Evolutionary conservation across 2,888 invertebrate species (phyloP).

Genomic region (Aradus depressus): DNA sequence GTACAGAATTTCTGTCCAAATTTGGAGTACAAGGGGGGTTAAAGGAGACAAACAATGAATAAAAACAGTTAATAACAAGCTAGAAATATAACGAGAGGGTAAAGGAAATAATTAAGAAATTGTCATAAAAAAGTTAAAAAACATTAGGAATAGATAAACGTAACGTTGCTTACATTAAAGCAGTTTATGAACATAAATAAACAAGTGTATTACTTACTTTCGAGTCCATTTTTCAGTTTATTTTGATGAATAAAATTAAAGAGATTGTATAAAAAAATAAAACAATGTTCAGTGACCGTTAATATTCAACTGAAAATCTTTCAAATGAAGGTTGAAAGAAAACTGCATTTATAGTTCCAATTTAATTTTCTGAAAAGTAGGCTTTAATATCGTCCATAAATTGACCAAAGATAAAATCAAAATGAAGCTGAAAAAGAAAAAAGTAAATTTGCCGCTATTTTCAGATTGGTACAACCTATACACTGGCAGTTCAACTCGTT

Average conservation of each 20-base stretch:
- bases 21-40: no score
- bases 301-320: no score
- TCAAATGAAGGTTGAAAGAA: no score
- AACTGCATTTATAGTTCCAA: no score
- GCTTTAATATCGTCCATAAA: no score
- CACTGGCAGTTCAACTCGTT: conserved; percentile 8
- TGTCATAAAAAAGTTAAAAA: not conserved
- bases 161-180: not conserved
- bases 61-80: not conserved
- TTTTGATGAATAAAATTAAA: not conserved
- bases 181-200: not conserved
- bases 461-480: conserved; percentile 11
- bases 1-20: not conserved
- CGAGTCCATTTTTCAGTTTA: conserved; percentile 6
- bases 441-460: conserved; percentile 15
- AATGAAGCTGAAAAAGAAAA: no score
- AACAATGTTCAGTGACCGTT: no score
- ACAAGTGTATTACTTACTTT: not conserved
- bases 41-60: no score
- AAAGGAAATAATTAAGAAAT: not conserved
- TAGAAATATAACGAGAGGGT: not conserved
- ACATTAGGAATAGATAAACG: not conserved
- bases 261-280: conserved; percentile 5
- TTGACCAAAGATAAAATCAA: no score
- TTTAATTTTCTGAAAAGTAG: no score